Base-by-base conservation (phyloP, 2,888 invertebrate genomes). In the Andricus quercusramuli region DNA sequence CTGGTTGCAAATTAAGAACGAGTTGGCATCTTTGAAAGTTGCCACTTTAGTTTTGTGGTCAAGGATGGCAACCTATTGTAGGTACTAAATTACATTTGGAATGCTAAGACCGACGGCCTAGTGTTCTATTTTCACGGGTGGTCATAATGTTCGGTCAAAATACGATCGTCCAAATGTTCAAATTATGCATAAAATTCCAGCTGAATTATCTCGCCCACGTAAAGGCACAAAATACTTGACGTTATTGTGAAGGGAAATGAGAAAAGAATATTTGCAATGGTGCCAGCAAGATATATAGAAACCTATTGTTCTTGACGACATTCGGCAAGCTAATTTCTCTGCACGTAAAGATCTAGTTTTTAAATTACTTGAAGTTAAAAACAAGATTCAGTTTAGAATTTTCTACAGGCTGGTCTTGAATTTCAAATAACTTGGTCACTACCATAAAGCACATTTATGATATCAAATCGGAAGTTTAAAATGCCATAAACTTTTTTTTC, bases 11-110 rank as follows among this genome's bases (percentile, higher is more conserved):
- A 17, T n/a, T 51, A 15, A 74, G n/a, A 56, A 74, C 5, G 3
- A 56, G 29, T 74, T 74, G 70, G 70, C 70, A 70, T 47, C 47
- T 25, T 70, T 70, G 3, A 17, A 44, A 25, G 70, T 20, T 20
- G 25, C 29, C n/a, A 22, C 22, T 29, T 47, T 13, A 44, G 25
- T 25, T 70, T 32, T 74, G 74, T 74, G 74, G 56, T 74, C 74
- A 74, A 74, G 74, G 74, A 47, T 70, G 47, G 17, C 70, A 70
- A 70, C 47, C 70, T 29, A 70, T 70, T 70, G 70, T 47, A 17
- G 17, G 15, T 70, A 56, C 74, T 37, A 74, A 74, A 74, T 74
- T 56, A 56, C 29, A 56, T 51, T 74, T 56, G 74, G 51, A 56
- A 56, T 74, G 25, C 44, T 70, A 44, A 25, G 15, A 70, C 17